Evolutionary conservation across 2,797 vertebrate species (phyloP), one percentile per base, ranked within the genome.

Genomic region (Neoniphon sammara): DNA sequence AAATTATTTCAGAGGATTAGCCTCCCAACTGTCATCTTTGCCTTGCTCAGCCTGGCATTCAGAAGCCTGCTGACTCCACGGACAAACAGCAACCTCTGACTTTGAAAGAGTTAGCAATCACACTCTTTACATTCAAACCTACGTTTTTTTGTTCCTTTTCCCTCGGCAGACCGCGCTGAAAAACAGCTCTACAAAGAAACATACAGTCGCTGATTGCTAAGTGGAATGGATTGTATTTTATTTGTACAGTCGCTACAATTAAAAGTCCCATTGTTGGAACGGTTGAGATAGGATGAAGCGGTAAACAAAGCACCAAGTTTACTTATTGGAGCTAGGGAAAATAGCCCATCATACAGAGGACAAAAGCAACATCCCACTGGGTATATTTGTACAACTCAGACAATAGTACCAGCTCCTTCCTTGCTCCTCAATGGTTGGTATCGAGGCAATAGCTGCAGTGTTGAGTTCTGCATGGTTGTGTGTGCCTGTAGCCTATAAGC

Each of bases 1-100:
- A 88, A 91, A 89, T 91, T 83, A 90, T 92, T 91, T 82, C 82
- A 69, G 90, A 84, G 91, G 91, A 93, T 93, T 93, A 93, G 77
- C 88, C 84, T 79, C 58, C 78, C 7, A 62, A 86, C 89, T 91
- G 90, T 91, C 90, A 91, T 91, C 88, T 85, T 80, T 82, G 75
- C 81, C 80, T 77, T 17, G 69, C 89, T 87, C 77, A 83, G 83
- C 78, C 80, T 75, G 79, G 73, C 71, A 81, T 86, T 86, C 84
- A 82, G 77, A 81, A 74, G 85, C 81, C 77, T 85, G 85, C 88
- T 58, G 86, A 88, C 83, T 88, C 69, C 78, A 78, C 2, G 75
- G 87, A 88, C 88, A 83, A 90, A 89, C 77, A 68, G 61, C 67
- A 80, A 87, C 82, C 85, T 81, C 77, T 80, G 85, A 82, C 83